phyloP scores from a whole-genome alignment of 2,113 vertebrate species.

The Miniopterus natalensis region DNA sequence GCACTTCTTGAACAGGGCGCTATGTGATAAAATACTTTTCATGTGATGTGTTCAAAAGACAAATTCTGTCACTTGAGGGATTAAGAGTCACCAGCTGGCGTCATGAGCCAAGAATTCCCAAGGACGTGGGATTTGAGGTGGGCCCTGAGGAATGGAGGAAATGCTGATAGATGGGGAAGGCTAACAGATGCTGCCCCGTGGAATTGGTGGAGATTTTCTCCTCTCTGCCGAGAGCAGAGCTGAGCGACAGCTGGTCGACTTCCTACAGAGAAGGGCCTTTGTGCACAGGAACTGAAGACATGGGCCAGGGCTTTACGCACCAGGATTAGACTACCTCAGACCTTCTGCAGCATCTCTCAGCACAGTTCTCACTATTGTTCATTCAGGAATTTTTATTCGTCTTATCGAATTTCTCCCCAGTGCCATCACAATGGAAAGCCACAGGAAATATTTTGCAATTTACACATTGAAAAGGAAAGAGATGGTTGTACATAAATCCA shows the following conservation, averaged over 20 bases:
- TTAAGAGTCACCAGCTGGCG: constrained; percentile 39
- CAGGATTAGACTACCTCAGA: constrained; percentile 63
- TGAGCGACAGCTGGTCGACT: constrained; percentile 69
- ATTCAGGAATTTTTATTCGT: constrained; percentile 77
- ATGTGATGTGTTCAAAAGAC: background rate
- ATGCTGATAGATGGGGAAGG: constrained; percentile 15
- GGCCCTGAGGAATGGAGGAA: constrained; percentile 38
- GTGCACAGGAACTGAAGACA: constrained; percentile 30
- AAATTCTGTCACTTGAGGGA: background rate
- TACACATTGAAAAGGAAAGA: constrained; percentile 57
- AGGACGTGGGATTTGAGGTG: constrained; percentile 24
- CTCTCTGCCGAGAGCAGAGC: background rate
- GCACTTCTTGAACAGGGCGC: background rate
- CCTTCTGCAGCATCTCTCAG: background rate
- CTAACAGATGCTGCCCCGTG: background rate
- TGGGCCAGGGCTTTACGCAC: background rate
- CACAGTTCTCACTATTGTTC: constrained; percentile 68
- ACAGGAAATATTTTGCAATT: constrained; percentile 75
- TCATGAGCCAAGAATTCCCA: constrained; percentile 42
- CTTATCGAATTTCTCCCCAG: constrained; percentile 64
- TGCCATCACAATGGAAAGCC: constrained; percentile 52
- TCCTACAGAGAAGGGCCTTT: constrained; percentile 62
- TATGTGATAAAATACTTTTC: constrained; percentile 50
- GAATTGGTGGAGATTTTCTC: constrained; percentile 39
- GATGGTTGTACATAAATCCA: constrained; percentile 41